phyloP scores from a whole-genome alignment of 2,113 vertebrate species.

The Zosterops pallidus region DNA sequence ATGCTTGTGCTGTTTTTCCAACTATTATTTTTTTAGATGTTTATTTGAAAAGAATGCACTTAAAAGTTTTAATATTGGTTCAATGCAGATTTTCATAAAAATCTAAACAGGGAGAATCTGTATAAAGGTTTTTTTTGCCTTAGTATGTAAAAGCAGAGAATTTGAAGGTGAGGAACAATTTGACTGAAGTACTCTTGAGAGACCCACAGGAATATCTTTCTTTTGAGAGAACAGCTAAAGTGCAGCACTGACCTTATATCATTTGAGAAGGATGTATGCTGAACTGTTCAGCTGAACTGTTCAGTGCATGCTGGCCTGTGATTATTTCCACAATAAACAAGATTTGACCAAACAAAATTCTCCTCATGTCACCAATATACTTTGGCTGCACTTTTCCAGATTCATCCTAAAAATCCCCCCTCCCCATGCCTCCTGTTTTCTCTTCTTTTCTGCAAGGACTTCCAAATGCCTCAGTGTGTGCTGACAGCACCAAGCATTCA shows the following conservation, averaged over 20 bases:
- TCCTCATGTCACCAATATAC: neutral
- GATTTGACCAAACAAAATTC: neutral
- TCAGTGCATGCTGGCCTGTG: accelerated
- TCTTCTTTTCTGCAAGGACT: neutral
- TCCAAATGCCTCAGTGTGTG: neutral
- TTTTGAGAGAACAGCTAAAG: neutral
- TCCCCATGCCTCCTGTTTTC: neutral
- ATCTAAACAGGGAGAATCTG: neutral
- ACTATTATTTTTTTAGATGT: neutral
- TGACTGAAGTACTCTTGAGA: neutral
- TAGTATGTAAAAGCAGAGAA: neutral
- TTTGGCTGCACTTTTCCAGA: neutral
- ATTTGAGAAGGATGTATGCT: neutral
- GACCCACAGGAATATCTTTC: neutral
- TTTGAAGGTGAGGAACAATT: neutral
- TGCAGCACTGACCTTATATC: neutral
- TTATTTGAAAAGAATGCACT: neutral
- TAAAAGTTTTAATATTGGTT: neutral
- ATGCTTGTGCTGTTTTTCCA: neutral
- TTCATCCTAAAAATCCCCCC: neutral
- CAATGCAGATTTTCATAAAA: neutral
- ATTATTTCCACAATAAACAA: neutral
- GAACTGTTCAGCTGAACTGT: neutral
- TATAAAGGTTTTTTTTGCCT: neutral
- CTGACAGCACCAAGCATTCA: slow-evolving; percentile 1